Conservation (phyloP, 2,888 invertebrate genomes). For the Serrognathus titanus region DNA sequence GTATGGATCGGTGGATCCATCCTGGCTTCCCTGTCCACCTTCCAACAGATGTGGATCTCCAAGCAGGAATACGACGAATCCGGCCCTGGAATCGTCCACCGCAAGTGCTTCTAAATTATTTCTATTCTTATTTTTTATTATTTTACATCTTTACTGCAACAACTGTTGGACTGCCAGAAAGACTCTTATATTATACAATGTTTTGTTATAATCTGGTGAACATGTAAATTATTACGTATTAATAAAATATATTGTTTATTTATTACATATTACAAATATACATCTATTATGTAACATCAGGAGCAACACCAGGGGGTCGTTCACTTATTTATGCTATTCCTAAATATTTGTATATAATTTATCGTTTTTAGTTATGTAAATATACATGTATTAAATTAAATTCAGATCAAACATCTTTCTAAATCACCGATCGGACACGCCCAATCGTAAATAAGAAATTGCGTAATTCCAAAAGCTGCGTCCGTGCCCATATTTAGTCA, state of each 20-base stretch:
- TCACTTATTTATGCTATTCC: too few relatives aligned
- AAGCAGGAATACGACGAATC: conserved; percentile 97
- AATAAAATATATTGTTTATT: too few relatives aligned
- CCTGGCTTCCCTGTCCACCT: conserved; percentile 84
- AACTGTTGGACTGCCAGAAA: conserved; percentile 22
- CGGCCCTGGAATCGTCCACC: conserved; percentile 92
- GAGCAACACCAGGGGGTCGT: too few relatives aligned
- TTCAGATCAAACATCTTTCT: too few relatives aligned
- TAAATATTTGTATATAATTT: too few relatives aligned
- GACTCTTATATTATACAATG: conserved; percentile 18
- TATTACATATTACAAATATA: too few relatives aligned
- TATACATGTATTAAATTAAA: too few relatives aligned
- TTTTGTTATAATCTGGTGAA: conserved; percentile 19
- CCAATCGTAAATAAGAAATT: too few relatives aligned
- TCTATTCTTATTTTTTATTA: conserved; percentile 14
- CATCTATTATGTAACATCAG: too few relatives aligned
- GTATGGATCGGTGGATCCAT: conserved; percentile 99
- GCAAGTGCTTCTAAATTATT: conserved; percentile 85
- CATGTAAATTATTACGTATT: conserved; percentile 12
- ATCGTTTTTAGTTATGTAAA: not conserved
- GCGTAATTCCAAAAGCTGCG: too few relatives aligned
- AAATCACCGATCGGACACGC: too few relatives aligned
- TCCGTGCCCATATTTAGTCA: too few relatives aligned
- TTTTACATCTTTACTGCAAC: conserved; percentile 16
- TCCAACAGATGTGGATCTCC: conserved; percentile 95